phyloP scores from a whole-genome alignment of 1,140 invertebrate genomes.

The Cydia pomonella region DNA sequence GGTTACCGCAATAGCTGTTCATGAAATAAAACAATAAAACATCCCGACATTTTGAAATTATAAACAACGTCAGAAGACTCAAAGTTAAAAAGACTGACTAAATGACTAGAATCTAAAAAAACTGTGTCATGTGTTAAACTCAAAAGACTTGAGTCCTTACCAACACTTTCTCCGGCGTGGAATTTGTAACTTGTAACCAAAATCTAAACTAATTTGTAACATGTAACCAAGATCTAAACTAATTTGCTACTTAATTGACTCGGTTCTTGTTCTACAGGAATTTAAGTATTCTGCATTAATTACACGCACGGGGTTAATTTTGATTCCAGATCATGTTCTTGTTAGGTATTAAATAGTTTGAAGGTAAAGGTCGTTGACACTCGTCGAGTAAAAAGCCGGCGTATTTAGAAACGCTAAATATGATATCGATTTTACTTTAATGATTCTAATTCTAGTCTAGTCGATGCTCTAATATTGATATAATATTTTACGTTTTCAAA shows the following conservation, averaged over 20 bases:
- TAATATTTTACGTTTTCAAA: no score
- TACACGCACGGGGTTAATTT: slow-evolving; percentile 24
- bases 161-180: neutral
- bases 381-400: no score
- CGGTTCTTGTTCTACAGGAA: slow-evolving; percentile 14
- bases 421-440: neutral
- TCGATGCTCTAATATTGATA: no score
- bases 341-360: neutral
- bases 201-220: slow-evolving; percentile 12
- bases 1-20: no score
- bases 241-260: slow-evolving; percentile 20
- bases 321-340: slow-evolving; percentile 17
- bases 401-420: neutral
- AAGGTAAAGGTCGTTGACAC: neutral
- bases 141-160: neutral
- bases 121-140: neutral
- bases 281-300: slow-evolving; percentile 32
- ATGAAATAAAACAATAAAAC: no score
- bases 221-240: slow-evolving; percentile 22
- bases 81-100: neutral
- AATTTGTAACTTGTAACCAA: neutral
- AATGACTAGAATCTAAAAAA: neutral
- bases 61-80: neutral
- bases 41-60: no score
- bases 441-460: no score